phyloP scores from a whole-genome alignment of 2,113 vertebrate genomes.

The Hippotragus niger region DNA sequence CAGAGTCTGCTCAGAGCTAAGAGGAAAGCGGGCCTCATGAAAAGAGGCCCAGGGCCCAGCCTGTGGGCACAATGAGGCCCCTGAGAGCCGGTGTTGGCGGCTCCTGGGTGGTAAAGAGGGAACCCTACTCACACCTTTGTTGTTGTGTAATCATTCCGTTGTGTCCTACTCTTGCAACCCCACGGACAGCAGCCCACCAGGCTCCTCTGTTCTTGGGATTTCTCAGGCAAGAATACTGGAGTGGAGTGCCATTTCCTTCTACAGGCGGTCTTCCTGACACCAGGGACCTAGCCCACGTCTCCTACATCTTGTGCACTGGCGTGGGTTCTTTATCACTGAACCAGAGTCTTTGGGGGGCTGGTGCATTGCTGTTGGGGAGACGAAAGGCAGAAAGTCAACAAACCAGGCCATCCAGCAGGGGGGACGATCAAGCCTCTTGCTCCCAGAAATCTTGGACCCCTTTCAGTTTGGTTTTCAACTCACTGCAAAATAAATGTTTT shows the following conservation, averaged over 20 bases:
- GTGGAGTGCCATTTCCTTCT: neutral
- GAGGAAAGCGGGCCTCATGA: neutral
- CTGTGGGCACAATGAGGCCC: accelerated
- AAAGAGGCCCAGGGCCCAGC: neutral
- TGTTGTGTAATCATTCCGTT: neutral
- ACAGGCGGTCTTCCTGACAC: neutral
- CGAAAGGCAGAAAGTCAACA: slow-evolving; percentile 13
- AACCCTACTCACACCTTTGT: accelerated
- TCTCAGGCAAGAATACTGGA: neutral
- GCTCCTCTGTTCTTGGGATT: neutral
- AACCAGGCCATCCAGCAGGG: neutral
- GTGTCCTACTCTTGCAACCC: neutral
- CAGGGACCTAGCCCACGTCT: neutral
- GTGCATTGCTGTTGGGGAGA: neutral
- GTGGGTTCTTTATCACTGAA: neutral
- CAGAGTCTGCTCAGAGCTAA: neutral
- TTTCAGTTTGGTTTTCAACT: slow-evolving; percentile 67
- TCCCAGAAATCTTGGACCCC: slow-evolving; percentile 52
- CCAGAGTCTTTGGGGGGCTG: neutral
- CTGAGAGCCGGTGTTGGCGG: neutral
- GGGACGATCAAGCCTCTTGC: slow-evolving; percentile 14
- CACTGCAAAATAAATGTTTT: slow-evolving; percentile 69
- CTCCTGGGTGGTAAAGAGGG: neutral
- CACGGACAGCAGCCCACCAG: neutral
- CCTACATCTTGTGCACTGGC: neutral